phyloP scores from a whole-genome alignment of 2,888 invertebrate genomes.

The Hylaea fasciaria region DNA sequence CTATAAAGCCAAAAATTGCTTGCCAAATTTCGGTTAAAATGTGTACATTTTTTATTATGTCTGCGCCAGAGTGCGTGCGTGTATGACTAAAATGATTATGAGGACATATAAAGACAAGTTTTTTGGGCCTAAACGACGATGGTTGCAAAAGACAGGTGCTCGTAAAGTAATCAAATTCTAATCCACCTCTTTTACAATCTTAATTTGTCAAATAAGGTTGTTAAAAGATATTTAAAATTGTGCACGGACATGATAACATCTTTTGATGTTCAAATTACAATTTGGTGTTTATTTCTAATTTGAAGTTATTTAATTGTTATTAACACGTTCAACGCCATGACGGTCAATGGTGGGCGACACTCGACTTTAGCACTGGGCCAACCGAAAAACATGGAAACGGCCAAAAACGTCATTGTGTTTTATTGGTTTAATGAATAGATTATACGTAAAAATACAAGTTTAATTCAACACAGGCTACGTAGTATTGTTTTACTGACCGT shows the following conservation, averaged over 20 bases:
- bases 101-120: conserved; percentile 19
- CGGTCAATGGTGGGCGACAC: too few relatives aligned
- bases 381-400: too few relatives aligned
- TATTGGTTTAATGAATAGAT: too few relatives aligned
- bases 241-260: conserved; percentile 1
- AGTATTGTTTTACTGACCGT: too few relatives aligned
- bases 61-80: conserved; percentile 9
- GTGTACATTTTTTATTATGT: conserved; percentile 5
- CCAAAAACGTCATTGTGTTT: too few relatives aligned
- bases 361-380: too few relatives aligned
- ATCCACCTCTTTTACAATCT: conserved; percentile 14
- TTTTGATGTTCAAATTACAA: conserved; percentile 2
- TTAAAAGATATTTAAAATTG: conserved; percentile 20
- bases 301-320: conserved; percentile 1
- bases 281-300: neutral
- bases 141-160: conserved; percentile 27
- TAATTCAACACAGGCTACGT: too few relatives aligned
- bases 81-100: conserved; percentile 25
- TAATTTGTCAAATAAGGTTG: conserved; percentile 11
- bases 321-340: neutral
- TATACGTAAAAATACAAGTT: too few relatives aligned
- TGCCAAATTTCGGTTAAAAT: neutral
- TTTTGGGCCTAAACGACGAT: conserved; percentile 16
- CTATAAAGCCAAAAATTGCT: conserved; percentile 7
- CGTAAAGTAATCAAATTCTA: conserved; percentile 27